These are phyloP conservation scores for Plectropomus leopardus DNA, from an alignment of 2,113 vertebrate species.

Conservation along the genomic window DNA sequence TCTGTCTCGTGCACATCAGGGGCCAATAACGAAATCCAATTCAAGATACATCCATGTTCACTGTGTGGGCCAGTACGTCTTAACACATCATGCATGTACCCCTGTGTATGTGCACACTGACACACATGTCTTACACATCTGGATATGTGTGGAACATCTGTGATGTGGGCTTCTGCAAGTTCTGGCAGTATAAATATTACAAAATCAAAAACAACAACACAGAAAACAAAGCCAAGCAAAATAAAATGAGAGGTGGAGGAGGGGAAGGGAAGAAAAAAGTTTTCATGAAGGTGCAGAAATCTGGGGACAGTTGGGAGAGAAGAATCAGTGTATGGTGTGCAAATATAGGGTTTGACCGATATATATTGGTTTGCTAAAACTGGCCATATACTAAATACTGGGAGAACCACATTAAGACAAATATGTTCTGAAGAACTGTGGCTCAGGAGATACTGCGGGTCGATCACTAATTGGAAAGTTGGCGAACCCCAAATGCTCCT, in stretches of 20 bases:
- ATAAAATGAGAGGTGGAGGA: neutral
- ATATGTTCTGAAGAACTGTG: no score
- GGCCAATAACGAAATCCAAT: slow-evolving; percentile 56
- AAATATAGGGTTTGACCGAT: slow-evolving; percentile 56
- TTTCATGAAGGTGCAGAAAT: slow-evolving; percentile 20
- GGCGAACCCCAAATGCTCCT: no score
- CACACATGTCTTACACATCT: slow-evolving; percentile 37
- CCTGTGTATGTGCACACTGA: slow-evolving; percentile 34
- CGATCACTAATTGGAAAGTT: no score
- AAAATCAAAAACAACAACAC: slow-evolving; percentile 60
- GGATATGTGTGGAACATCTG: slow-evolving; percentile 48
- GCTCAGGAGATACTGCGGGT: no score
- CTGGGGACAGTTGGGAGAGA: slow-evolving; percentile 15
- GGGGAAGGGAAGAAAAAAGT: neutral
- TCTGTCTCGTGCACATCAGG: slow-evolving; percentile 62
- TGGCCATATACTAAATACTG: slow-evolving; percentile 18
- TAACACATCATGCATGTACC: neutral
- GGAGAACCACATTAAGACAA: neutral
- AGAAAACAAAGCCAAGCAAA: slow-evolving; percentile 57
- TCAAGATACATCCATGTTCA: slow-evolving; percentile 54
- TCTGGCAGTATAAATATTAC: slow-evolving; percentile 82
- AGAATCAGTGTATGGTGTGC: neutral
- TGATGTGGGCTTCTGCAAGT: slow-evolving; percentile 68
- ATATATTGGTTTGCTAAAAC: slow-evolving; percentile 33
- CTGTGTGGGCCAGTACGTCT: slow-evolving; percentile 53